Conservation (phyloP, 1,140 invertebrate species). For the Rhopalosiphum maidis region DNA sequence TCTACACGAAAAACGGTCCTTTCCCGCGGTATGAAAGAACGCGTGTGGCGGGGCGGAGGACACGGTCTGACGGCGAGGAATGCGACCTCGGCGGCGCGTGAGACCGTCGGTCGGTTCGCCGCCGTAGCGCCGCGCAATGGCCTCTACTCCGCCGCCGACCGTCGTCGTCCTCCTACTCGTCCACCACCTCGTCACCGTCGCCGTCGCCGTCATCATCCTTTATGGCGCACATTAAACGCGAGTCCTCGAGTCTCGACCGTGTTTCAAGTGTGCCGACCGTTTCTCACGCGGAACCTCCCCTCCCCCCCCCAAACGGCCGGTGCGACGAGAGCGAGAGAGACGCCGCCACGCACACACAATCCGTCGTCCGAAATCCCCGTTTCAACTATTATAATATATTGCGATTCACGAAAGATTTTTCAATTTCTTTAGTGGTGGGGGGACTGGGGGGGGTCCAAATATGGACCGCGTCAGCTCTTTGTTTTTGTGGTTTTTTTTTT, state of each 20-base stretch:
- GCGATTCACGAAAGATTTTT: neutral
- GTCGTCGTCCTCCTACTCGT: too few relatives aligned
- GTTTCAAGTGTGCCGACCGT: conserved; percentile 56
- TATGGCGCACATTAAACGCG: conserved; percentile 20
- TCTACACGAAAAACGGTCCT: conserved; percentile 40
- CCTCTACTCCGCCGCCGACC: neutral
- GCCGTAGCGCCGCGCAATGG: conserved; percentile 29
- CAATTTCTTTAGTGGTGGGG: neutral
- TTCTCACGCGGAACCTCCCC: conserved; percentile 4
- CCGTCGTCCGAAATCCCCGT: neutral
- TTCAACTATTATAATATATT: neutral
- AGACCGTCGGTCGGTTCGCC: conserved; percentile 14
- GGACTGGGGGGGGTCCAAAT: neutral
- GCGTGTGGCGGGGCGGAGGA: conserved; percentile 14
- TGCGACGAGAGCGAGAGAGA: neutral
- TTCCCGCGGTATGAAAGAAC: neutral
- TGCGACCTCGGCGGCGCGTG: conserved; percentile 51
- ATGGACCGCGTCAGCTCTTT: neutral
- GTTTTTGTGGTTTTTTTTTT: neutral
- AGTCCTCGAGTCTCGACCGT: neutral
- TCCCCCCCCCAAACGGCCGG: too few relatives aligned
- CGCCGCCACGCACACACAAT: too few relatives aligned
- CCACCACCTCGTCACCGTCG: too few relatives aligned
- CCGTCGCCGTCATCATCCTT: neutral
- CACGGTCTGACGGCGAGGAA: conserved; percentile 52